Evolutionary conservation across 2,797 vertebrate genomes (phyloP), one percentile per base, ranked within the genome.

Genomic region (Rhadinocentrus ornatus): DNA sequence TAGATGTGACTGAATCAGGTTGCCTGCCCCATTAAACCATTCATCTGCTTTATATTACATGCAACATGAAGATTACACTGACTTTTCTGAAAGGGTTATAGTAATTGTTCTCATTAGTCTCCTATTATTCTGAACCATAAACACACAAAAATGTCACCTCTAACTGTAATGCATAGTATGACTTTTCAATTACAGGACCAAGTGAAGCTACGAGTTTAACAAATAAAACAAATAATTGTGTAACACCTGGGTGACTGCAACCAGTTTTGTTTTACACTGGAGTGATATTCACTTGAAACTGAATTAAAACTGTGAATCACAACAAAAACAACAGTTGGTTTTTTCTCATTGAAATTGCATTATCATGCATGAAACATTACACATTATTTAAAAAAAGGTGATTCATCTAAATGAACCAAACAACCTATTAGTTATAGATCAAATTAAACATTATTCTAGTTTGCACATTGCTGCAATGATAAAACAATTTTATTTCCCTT

Each of bases 291-390:
- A 26, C 13, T 12, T 55, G 26, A 3, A 55, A 31, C 2, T 55
- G 6, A 18, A 31, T 27, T 18, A 18, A 29, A 27, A 55, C 12
- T 24, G 50, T 53, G 22, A 54, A 54, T 29, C 13, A 54, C 52
- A 29, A 55, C 26, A n/a, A n/a, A 8, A 22, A 26, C 4, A 53
- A 24, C 3, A 0, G 24, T 13, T 8, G n/a, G n/a, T n/a, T 26
- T 13, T 29, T 15, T 24, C 26, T 18, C 26, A 27, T 55, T 62
- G 35, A 57, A 77, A 80, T 16, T 10, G 62, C 48, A 39, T 34
- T n/a, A 0, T 60, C 86, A 86, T 85, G 82, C 85, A 88, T 44
- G 53, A 72, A 31, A 80, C 56, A 73, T 26, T 34, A 64, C 31
- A 79, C 67, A 64, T 39, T 24, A 29, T 50, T 15, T 54, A 62